Evolutionary conservation across 2,797 vertebrate species (phyloP).

Genomic region (Eutrigla gurnardus): DNA sequence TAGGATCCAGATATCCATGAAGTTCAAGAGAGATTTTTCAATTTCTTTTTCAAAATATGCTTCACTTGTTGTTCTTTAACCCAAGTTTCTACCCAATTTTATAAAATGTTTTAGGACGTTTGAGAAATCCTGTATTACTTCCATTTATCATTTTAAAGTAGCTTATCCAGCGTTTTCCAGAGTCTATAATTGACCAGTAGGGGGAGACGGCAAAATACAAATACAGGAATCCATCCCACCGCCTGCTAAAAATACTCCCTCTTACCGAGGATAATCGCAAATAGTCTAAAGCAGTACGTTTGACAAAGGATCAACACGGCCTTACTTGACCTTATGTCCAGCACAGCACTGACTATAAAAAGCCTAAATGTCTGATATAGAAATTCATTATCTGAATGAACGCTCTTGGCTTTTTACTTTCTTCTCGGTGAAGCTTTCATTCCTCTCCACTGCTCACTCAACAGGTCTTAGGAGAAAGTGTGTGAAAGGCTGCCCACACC

Average conservation of each 20-base stretch:
- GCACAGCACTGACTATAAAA: constrained; percentile 33
- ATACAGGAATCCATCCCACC: constrained; percentile 1
- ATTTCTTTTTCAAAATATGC: not conserved
- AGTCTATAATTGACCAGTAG: constrained; percentile 22
- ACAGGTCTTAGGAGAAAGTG: constrained; percentile 36
- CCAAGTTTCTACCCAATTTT: not conserved
- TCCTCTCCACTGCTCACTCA: constrained; percentile 20
- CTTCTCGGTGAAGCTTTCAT: constrained; percentile 18
- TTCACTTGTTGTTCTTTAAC: not conserved
- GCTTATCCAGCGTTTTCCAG: not conserved
- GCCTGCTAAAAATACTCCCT: constrained; percentile 44
- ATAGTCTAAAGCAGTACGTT: constrained; percentile 34
- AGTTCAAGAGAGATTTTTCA: not conserved
- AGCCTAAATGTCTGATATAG: constrained; percentile 32
- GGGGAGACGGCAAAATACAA: constrained; percentile 35
- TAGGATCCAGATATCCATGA: not conserved
- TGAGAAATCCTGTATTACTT: not conserved
- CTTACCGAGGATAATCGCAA: constrained; percentile 36
- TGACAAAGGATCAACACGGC: constrained; percentile 22
- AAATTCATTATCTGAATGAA: constrained; percentile 44
- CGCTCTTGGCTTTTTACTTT: constrained; percentile 13
- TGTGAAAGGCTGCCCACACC: constrained; percentile 12
- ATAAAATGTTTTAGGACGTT: not conserved
- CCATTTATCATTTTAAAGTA: not conserved
- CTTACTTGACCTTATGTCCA: constrained; percentile 29